These are phyloP conservation scores for Morpho helenor DNA, from an alignment of 2,888 invertebrate species.

Conservation along the genomic window DNA sequence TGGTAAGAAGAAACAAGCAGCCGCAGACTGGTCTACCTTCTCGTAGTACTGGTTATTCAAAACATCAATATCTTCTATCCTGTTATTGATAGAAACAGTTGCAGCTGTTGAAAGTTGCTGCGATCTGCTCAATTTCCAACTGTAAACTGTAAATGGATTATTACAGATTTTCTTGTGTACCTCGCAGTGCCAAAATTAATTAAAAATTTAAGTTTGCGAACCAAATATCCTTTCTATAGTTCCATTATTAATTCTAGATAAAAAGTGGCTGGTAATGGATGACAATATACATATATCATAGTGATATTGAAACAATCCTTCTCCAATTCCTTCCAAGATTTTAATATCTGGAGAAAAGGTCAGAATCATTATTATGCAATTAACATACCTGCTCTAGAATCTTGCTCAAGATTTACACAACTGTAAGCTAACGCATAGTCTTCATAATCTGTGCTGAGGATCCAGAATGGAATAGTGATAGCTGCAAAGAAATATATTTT, in stretches of 20 bases:
- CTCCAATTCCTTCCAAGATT: too few relatives aligned
- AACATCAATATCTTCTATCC: conserved; percentile 38
- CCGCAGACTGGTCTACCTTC: conserved; percentile 38
- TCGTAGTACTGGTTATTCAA: conserved; percentile 46
- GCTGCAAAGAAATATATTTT: conserved; percentile 26
- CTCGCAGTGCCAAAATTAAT: background rate
- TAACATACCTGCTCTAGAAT: conserved; percentile 48
- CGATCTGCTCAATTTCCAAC: conserved; percentile 58
- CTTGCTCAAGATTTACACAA: conserved; percentile 63
- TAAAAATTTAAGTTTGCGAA: too few relatives aligned
- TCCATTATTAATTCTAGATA: too few relatives aligned
- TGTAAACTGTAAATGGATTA: conserved; percentile 41
- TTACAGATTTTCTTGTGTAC: background rate
- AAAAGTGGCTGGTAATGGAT: too few relatives aligned
- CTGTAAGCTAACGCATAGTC: conserved; percentile 80
- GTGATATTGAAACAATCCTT: too few relatives aligned
- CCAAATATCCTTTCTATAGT: too few relatives aligned
- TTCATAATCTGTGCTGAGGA: conserved; percentile 73
- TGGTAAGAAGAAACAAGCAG: conserved; percentile 53
- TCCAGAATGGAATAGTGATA: conserved; percentile 35
- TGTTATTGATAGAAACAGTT: conserved; percentile 35
- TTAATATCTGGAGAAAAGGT: too few relatives aligned
- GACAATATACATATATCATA: too few relatives aligned
- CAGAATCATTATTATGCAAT: too few relatives aligned
- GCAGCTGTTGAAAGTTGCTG: conserved; percentile 35